phyloP scores from a whole-genome alignment of 2,797 vertebrate species.

The Sebastes matsubarae region DNA sequence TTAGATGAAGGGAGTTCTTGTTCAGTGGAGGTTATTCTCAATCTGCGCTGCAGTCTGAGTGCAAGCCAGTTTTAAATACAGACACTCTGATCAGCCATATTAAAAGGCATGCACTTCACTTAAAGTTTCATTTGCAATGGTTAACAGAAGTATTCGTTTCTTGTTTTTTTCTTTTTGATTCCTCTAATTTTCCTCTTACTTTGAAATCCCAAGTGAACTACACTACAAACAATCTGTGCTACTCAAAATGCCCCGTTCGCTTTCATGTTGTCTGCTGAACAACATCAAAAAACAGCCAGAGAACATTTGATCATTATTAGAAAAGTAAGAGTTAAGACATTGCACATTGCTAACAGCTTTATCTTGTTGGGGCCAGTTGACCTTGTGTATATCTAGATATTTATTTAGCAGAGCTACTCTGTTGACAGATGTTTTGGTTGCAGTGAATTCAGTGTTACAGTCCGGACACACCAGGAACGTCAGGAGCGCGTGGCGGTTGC shows the following conservation, averaged over 20 bases:
- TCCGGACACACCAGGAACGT: too few species aligned
- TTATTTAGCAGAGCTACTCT: not conserved
- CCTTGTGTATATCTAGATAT: not conserved
- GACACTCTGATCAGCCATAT: constrained; percentile 20
- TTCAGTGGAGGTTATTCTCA: constrained; percentile 29
- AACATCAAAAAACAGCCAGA: constrained; percentile 11
- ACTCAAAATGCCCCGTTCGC: constrained; percentile 6
- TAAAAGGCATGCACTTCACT: constrained; percentile 10
- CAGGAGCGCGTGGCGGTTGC: too few species aligned
- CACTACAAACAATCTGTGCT: constrained; percentile 19
- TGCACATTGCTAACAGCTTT: not conserved
- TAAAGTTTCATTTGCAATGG: constrained; percentile 14
- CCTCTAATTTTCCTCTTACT: constrained; percentile 20
- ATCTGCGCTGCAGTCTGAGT: constrained; percentile 9
- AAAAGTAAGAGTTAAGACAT: not conserved
- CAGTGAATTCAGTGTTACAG: not conserved
- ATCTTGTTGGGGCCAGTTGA: not conserved
- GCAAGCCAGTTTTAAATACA: constrained; percentile 16
- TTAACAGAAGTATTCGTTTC: not conserved
- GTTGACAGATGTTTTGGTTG: not conserved
- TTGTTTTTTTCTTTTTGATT: constrained; percentile 33
- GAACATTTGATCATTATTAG: constrained; percentile 12
- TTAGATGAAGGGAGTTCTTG: constrained; percentile 22
- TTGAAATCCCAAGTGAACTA: constrained; percentile 23
- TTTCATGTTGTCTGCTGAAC: constrained; percentile 21